Evolutionary conservation across 2,113 vertebrate genomes (phyloP), one percentile per base, ranked within the genome.

Genomic region (Sinocyclocheilus anshuiensis): DNA sequence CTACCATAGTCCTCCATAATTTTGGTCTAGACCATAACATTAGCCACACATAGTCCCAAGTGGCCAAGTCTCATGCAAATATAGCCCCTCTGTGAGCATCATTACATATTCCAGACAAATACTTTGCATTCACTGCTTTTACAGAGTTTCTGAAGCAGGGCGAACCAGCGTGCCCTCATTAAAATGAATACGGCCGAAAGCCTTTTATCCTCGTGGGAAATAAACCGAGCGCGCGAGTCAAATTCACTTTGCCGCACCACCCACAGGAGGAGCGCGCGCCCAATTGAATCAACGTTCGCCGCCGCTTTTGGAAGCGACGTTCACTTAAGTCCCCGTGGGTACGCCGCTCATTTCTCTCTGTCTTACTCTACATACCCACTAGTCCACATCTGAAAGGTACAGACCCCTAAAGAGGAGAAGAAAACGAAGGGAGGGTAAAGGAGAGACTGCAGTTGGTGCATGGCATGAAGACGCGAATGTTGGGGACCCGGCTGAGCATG

Each of bases 191-290:
- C 67, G 57, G 75, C 50, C 77, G 53, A 57, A 53, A 78, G 81
- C 57, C 57, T 55, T 81, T 83, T 77, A 86, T 75, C 53, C 88
- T 81, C 83, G 71, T 75, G 89, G 86, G 89, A 84, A 87, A 88
- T 84, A 76, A 86, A 69, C 77, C 29, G 69, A 84, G 74, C 72
- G 55, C 71, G 77, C 50, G 65, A 90, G 81, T 81, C 85, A 82
- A 88, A 88, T 90, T 85, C 79, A 79, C 79, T 87, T 80, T 81
- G 75, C 59, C 69, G 77, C 65, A 55, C 74, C 86, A 29, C 87
- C 83, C 84, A 77, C 78, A 76, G 79, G 81, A 87, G 87, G 85
- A 83, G 80, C 61, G 83, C 71, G 71, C 61, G 55, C 74, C n/a
- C 78, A 67, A 76, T 85, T 82, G 50, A 88, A 85, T 83, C 74